These are phyloP conservation scores for Meteorus cinctellus DNA, from an alignment of 2,888 invertebrate genomes.

Conservation along the genomic window DNA sequence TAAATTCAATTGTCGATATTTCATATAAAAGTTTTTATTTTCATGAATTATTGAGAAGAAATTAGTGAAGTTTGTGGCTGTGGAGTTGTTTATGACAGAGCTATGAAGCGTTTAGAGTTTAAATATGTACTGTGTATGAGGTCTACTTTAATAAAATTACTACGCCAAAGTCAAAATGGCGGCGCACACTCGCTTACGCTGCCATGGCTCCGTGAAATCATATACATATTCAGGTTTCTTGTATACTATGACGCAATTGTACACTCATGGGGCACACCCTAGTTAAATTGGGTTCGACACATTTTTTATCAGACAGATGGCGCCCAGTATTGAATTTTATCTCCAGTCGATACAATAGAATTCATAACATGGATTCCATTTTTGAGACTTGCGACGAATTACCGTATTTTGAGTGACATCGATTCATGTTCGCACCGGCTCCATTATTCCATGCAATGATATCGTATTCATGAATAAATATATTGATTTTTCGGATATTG, in stretches of 20 bases:
- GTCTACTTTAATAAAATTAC: conserved; percentile 54
- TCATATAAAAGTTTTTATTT: not conserved
- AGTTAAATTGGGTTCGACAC: conserved; percentile 41
- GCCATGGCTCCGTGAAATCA: conserved; percentile 51
- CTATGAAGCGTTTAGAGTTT: not conserved
- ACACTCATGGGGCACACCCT: conserved; percentile 55
- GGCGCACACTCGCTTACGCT: conserved; percentile 40
- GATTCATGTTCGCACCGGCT: too few relatives aligned
- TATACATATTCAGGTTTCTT: conserved; percentile 57
- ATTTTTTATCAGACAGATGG: conserved; percentile 55
- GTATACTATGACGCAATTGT: conserved; percentile 64
- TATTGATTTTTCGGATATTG: too few relatives aligned
- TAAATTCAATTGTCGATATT: not conserved
- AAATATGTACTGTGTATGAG: not conserved
- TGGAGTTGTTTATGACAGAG: too few relatives aligned
- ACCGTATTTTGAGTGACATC: too few relatives aligned
- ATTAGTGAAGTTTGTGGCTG: too few relatives aligned
- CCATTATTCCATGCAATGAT: too few relatives aligned
- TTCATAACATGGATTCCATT: too few relatives aligned
- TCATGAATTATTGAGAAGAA: too few relatives aligned
- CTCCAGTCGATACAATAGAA: not conserved
- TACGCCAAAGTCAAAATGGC: conserved; percentile 64
- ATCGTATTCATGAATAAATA: too few relatives aligned
- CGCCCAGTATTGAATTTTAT: conserved; percentile 36
- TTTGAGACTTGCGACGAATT: too few relatives aligned